These are phyloP conservation scores for Agrotis ipsilon DNA, from an alignment of 2,888 invertebrate genomes.

Conservation along the genomic window DNA sequence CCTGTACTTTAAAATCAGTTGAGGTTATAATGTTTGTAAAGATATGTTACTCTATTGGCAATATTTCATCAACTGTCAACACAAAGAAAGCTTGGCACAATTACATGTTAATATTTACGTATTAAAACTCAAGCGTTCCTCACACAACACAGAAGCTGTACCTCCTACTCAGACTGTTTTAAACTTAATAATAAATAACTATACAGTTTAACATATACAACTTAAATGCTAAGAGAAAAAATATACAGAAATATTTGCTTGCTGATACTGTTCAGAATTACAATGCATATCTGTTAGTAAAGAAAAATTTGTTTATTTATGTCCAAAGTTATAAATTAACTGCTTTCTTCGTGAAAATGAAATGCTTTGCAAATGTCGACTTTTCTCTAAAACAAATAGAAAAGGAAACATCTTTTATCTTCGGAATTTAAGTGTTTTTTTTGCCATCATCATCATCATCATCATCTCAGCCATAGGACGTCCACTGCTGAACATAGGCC, in stretches of 20 bases:
- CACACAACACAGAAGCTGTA: slow-evolving; percentile 62
- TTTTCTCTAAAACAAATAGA: background rate
- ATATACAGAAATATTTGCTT: slow-evolving; percentile 46
- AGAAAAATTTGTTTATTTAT: too few relatives aligned
- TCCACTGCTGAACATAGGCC: too few relatives aligned
- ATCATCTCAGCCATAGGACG: too few relatives aligned
- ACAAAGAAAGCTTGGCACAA: slow-evolving; percentile 22
- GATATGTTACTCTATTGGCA: slow-evolving; percentile 31
- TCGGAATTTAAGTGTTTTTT: too few relatives aligned
- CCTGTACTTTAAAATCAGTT: background rate
- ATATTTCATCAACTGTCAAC: background rate
- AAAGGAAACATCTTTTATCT: too few relatives aligned
- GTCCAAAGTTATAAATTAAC: too few relatives aligned
- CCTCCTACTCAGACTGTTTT: slow-evolving; percentile 64
- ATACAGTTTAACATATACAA: slow-evolving; percentile 73
- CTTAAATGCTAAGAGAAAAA: slow-evolving; percentile 65
- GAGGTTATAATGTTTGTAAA: slow-evolving; percentile 1
- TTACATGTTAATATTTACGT: slow-evolving; percentile 41
- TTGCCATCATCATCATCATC: too few relatives aligned
- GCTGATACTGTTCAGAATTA: slow-evolving; percentile 32
- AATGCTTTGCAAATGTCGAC: background rate
- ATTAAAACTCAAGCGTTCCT: slow-evolving; percentile 61
- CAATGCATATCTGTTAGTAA: too few relatives aligned
- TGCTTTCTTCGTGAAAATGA: too few relatives aligned
- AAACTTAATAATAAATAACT: slow-evolving; percentile 82